Evolutionary conservation across 2,888 invertebrate species (phyloP).

Genomic region (Lycocerus yunnanus): DNA sequence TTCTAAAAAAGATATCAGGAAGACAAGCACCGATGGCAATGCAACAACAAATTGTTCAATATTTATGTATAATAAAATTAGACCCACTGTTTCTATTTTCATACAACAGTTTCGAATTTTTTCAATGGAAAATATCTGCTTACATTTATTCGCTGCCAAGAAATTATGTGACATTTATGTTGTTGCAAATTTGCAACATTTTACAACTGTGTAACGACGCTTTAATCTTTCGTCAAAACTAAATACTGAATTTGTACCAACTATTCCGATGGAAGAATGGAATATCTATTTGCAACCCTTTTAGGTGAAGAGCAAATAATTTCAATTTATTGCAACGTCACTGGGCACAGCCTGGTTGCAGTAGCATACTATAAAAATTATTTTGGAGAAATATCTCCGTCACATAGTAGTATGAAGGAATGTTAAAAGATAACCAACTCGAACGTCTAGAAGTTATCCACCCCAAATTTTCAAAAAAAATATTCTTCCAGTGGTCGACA

Average conservation of each 20-base stretch:
- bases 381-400: no score
- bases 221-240: neutral
- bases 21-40: neutral
- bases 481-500: slow-evolving; percentile 29
- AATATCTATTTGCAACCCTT: no score
- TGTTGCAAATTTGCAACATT: neutral
- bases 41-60: neutral
- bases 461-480: neutral
- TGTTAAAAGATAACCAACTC: no score
- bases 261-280: no score
- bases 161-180: neutral
- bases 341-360: no score
- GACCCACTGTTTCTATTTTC: neutral
- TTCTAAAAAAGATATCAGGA: neutral
- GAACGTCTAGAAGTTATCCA: neutral
- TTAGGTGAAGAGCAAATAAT: no score
- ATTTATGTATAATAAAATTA: neutral
- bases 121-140: neutral
- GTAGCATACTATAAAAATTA: no score
- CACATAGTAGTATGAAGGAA: no score
- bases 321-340: no score
- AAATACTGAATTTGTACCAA: neutral
- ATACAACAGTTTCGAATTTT: neutral
- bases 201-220: neutral
- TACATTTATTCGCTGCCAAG: neutral